These are phyloP conservation scores for Ochotona princeps DNA, from an alignment of 2,113 vertebrate species.

Conservation along the genomic window DNA sequence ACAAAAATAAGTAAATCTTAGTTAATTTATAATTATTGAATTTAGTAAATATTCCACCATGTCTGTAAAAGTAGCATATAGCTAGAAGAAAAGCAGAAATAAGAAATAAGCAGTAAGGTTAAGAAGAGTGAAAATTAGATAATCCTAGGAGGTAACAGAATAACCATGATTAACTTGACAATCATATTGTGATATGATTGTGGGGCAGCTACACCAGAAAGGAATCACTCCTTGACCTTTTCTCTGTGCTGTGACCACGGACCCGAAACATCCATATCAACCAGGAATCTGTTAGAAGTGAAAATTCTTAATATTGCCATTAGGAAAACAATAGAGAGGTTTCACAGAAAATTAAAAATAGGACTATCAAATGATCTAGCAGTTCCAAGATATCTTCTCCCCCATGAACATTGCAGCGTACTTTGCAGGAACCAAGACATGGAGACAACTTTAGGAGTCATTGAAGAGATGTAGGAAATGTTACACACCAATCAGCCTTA, in stretches of 20 bases:
- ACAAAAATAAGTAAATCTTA: not conserved
- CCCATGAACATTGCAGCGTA: not conserved
- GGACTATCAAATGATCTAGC: not conserved
- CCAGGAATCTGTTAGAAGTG: not conserved
- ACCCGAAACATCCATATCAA: not conserved
- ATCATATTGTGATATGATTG: not conserved
- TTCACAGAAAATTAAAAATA: not conserved
- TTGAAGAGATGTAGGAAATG: not conserved
- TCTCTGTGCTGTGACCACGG: not conserved
- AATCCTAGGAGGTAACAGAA: not conserved
- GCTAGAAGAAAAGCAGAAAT: constrained; percentile 10
- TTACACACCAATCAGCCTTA: not conserved
- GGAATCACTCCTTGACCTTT: not conserved
- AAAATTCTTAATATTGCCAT: not conserved
- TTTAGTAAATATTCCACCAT: not conserved
- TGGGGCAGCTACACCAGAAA: not conserved
- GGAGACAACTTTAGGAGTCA: not conserved
- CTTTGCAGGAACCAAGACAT: not conserved
- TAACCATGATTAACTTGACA: not conserved
- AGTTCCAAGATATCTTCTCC: not conserved
- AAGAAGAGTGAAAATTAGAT: not conserved
- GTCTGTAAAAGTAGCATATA: not conserved
- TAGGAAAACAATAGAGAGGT: not conserved
- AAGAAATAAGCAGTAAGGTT: not conserved
- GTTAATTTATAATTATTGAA: not conserved